These are phyloP conservation scores for Hanleya hanleyi DNA, from an alignment of 2,888 invertebrate species.

Conservation along the genomic window DNA sequence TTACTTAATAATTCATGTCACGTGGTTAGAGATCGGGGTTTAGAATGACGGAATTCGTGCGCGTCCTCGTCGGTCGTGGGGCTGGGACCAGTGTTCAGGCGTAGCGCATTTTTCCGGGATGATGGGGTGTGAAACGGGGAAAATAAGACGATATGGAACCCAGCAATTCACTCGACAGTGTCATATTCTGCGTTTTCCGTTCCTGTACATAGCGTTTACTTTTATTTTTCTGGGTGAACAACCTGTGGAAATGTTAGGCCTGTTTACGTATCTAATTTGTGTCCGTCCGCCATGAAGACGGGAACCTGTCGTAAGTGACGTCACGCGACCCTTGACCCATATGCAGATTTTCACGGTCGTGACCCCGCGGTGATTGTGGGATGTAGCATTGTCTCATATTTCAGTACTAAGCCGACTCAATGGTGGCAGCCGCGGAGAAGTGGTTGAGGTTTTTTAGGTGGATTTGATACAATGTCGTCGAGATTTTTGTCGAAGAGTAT, in stretches of 20 bases:
- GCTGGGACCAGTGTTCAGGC: too few relatives aligned
- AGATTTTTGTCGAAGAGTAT: conserved; percentile 26
- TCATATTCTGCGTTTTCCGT: too few relatives aligned
- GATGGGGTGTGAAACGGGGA: too few relatives aligned
- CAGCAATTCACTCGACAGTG: too few relatives aligned
- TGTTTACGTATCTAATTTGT: background rate
- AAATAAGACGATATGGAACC: too few relatives aligned
- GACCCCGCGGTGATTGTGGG: conserved; percentile 21
- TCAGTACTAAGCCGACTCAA: background rate
- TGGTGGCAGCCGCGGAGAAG: background rate
- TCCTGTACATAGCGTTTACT: too few relatives aligned
- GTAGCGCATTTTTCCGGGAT: too few relatives aligned
- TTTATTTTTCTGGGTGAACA: too few relatives aligned
- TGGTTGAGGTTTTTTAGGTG: background rate
- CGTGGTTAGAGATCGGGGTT: too few relatives aligned
- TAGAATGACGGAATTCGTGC: background rate
- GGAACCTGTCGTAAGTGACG: conserved; percentile 7
- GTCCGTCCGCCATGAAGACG: conserved; percentile 2
- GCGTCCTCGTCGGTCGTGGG: background rate
- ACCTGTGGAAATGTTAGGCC: background rate
- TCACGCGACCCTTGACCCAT: conserved; percentile 10
- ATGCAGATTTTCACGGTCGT: conserved; percentile 38
- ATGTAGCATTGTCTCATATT: conserved; percentile 11
- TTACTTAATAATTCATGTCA: too few relatives aligned
- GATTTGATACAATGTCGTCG: background rate